Base-by-base conservation (phyloP, 1,140 invertebrate genomes). In the Drosophila bifasciata region DNA sequence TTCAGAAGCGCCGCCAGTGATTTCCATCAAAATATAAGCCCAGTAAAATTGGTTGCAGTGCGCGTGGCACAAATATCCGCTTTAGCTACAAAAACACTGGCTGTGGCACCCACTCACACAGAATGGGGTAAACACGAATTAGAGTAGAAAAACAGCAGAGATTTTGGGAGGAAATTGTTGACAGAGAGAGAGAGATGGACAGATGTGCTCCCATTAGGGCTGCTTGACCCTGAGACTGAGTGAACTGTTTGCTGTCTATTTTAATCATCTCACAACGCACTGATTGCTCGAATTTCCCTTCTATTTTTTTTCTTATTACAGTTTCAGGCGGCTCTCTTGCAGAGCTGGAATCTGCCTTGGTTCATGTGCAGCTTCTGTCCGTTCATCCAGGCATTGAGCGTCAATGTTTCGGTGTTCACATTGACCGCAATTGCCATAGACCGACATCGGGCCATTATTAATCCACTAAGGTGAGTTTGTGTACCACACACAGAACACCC, bases 301-400 rank as follows among this genome's bases (percentile, higher is more conserved):
- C 1, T 52, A 5, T 16, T 15, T 11, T 7, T 16, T 15, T 6
- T 52, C 1, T 16, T 4, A 57, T 32, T 77, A 39, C 91, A 97
- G 94, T 97, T 97, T 89, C 96, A 97, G 93, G 96, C 96, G 1
- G 96, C 96, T 2, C 86, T 97, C 13, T 92, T 96, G 1, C 96
- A 97, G 90, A 91, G 95, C 66, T 97, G 96, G 96, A 94, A 96
- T 64, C 92, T 97, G n/a, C 96, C 96, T 0, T 90, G 95, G 72
- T 96, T 97, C 88, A 96, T 97, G 95, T 97, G 96, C 86, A 93
- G 95, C 0, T 95, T 97, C 79, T 96, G 96, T 72, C 96, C 96
- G 0, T 97, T 96, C 90, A 94, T 97, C 1, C 95, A 96, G 91
- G 93, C 93, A 0, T 85, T 96, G 1, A 96, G 94, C 64, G 96